Base-by-base conservation (phyloP, 1,140 invertebrate species). In the Myzus persicae region DNA sequence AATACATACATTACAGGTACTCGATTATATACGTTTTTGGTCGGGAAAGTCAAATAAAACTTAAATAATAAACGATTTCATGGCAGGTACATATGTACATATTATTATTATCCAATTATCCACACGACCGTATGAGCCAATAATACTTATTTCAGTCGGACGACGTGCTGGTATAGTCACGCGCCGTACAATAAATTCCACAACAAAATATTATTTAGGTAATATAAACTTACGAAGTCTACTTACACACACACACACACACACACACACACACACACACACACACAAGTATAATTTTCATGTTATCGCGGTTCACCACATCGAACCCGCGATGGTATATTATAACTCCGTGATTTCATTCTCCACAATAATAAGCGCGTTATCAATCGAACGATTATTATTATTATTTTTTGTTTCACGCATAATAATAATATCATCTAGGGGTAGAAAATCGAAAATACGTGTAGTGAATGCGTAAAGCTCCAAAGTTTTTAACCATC, bases 401-500 rank as follows among this genome's bases (percentile, higher is more conserved):
- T 67, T 4, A 67, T n/a, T n/a, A n/a, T n/a, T 76, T 76, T 67
- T 76, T 76, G 59, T 76, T n/a, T n/a, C 31, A 18, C 59, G 59
- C 59, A 76, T 76, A 54, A 59, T 59, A 59, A 67, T 67, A 67
- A 67, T 67, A 76, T 76, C n/a, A n/a, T 76, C 59, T 76, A 3
- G 14, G 59, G 59, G 31, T 76, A n/a, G 36, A 82, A 88, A 88
- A 44, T 38, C 46, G 48, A 89, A 89, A 38, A 38, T 40, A 89
- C 88, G 88, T 89, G 88, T 54, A 36, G 8, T 5, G 48, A 89
- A 89, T 54, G 48, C 20, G n/a, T 24, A 40, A 89, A 26, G 9
- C n/a, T 22, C 76, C 85, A 38, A 87, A 90, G 88, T 90, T 90
- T 90, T 90, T 90, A 90, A 90, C 88, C 24, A 40, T 90, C 31